Percentiles rank a stretch among this genome's conserved stretches.
Evolutionary conservation across 2,797 vertebrate species (phyloP).

Genomic region (Gambelia wislizenii): DNA sequence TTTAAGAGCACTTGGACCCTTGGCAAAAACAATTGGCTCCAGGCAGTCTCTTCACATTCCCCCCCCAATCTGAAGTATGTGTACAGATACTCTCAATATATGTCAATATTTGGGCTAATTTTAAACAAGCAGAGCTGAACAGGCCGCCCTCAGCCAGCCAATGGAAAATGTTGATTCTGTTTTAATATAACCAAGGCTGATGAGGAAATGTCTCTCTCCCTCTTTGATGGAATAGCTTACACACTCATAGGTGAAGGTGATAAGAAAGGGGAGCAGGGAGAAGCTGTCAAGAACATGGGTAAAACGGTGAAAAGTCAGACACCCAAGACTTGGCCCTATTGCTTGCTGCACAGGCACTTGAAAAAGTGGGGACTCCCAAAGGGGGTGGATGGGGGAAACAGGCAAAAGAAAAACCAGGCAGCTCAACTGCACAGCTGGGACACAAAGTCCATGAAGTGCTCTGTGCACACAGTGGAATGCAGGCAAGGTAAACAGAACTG

Average conservation of each 20-base stretch:
- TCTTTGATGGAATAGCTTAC: neutral
- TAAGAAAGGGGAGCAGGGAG: too few relatives aligned
- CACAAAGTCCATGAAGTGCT: constrained; percentile 33
- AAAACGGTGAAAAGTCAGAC: neutral
- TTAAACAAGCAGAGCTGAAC: constrained; percentile 37
- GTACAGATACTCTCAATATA: neutral
- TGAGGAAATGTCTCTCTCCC: neutral
- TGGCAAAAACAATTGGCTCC: neutral
- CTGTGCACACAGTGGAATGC: neutral
- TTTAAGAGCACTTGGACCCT: neutral
- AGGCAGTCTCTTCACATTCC: neutral
- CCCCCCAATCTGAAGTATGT: constrained; percentile 24
- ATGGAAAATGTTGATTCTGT: neutral
- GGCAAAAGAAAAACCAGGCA: neutral
- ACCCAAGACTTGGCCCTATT: neutral
- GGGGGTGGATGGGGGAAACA: neutral
- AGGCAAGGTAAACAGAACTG: constrained; percentile 57
- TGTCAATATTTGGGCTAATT: constrained; percentile 30
- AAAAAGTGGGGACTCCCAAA: neutral
- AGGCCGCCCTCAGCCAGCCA: neutral
- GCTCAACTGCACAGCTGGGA: neutral
- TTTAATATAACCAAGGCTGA: constrained; percentile 5
- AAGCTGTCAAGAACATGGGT: neutral
- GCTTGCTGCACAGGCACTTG: neutral
- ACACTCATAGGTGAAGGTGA: neutral